A percentile compares a stretch with the other conserved stretches of the same genome.
Evolutionary conservation across 2,888 invertebrate species (phyloP).

Genomic region (Chloroclystis v-ata): DNA sequence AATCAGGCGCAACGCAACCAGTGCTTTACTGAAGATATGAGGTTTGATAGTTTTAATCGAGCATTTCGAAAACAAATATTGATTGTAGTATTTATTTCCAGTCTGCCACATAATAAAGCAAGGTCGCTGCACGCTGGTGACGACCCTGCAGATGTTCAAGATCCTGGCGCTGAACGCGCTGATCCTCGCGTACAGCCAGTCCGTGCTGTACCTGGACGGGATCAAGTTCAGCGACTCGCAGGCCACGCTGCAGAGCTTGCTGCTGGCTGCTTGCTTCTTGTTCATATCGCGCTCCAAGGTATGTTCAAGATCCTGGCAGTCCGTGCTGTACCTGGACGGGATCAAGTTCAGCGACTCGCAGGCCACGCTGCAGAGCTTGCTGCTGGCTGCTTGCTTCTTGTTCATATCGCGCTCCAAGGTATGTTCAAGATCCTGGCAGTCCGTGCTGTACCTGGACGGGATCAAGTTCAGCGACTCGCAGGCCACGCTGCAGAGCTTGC

Average conservation of each 20-base stretch:
- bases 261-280: conserved; percentile 97
- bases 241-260: conserved; percentile 96
- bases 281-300: conserved; percentile 99
- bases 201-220: conserved; percentile 97
- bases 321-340: conserved; percentile 97
- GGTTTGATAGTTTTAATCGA: too few relatives aligned
- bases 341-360: conserved; percentile 98
- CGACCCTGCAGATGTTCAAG: conserved; percentile 99
- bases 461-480: conserved; percentile 98
- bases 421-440: conserved; percentile 99
- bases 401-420: too few relatives aligned
- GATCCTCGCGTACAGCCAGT: conserved; percentile 98
- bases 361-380: conserved; percentile 96
- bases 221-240: conserved; percentile 98
- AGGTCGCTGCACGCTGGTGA: conserved; percentile 98
- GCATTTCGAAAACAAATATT: too few relatives aligned
- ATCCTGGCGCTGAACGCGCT: conserved; percentile 98
- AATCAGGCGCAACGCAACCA: too few relatives aligned
- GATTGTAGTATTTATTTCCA: conserved; percentile 48
- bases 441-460: conserved; percentile 97
- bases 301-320: conserved; percentile 77
- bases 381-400: conserved; percentile 97
- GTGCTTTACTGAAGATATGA: too few relatives aligned
- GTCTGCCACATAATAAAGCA: conserved; percentile 99
- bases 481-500: conserved; percentile 96